phyloP scores from a whole-genome alignment of 2,113 vertebrate genomes.

The Ancistrus triradiatus region DNA sequence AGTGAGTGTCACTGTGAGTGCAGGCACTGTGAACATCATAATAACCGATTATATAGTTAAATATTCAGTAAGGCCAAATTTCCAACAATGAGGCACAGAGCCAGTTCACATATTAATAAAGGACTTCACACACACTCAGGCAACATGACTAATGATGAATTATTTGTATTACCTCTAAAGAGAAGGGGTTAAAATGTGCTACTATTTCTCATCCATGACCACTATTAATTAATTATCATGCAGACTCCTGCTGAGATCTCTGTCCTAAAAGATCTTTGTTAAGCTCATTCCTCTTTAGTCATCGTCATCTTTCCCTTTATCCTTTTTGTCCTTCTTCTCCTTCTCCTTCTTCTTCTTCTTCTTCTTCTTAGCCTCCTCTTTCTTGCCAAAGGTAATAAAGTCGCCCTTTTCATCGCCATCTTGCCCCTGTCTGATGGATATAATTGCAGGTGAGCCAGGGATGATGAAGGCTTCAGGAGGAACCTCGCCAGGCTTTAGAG shows the following conservation, averaged over 20 bases:
- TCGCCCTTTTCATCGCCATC: slow-evolving; percentile 93
- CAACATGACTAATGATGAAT: no score
- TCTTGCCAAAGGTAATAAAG: slow-evolving; percentile 98
- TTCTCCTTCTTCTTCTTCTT: slow-evolving; percentile 98
- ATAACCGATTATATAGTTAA: no score
- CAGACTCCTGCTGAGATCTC: slow-evolving; percentile 69
- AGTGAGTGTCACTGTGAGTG: not conserved
- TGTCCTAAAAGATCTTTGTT: slow-evolving; percentile 65
- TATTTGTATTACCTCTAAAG: no score
- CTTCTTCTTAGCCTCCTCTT: slow-evolving; percentile 97
- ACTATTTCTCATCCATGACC: slow-evolving; percentile 13
- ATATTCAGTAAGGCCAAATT: slow-evolving; percentile 50
- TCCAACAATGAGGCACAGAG: slow-evolving; percentile 7
- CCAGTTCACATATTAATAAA: no score
- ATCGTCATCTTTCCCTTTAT: slow-evolving; percentile 94
- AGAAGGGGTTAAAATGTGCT: not conserved
- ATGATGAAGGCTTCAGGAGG: slow-evolving; percentile 99
- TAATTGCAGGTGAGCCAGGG: slow-evolving; percentile 96
- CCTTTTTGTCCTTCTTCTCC: slow-evolving; percentile 94
- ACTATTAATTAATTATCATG: slow-evolving; percentile 50
- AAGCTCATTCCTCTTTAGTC: slow-evolving; percentile 78
- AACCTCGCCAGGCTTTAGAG: slow-evolving; percentile 92
- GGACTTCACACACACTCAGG: no score
- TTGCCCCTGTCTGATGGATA: slow-evolving; percentile 96
- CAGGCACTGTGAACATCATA: no score